These are phyloP conservation scores for Axis porcinus DNA, from an alignment of 2,113 vertebrate genomes.

Conservation along the genomic window DNA sequence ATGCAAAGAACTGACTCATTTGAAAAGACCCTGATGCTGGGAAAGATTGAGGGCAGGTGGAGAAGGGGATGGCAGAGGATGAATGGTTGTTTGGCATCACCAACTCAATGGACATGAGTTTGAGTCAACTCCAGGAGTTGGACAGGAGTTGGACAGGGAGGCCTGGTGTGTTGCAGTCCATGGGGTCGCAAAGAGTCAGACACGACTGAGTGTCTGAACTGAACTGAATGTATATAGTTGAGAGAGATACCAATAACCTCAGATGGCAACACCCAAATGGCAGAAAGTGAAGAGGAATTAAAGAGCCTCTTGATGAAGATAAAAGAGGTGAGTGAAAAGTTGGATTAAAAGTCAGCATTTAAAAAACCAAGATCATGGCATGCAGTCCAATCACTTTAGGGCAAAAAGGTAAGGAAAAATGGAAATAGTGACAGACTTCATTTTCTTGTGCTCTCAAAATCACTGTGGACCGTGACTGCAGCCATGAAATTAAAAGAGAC, in stretches of 20 bases:
- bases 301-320: not conserved
- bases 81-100: too few species aligned
- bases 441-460: not conserved
- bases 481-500: not conserved
- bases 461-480: not conserved
- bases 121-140: too few species aligned
- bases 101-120: too few species aligned
- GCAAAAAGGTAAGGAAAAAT: not conserved
- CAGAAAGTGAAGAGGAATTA: not conserved
- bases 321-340: not conserved
- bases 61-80: too few species aligned
- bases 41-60: not conserved
- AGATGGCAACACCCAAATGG: not conserved
- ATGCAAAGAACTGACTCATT: too few species aligned
- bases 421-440: not conserved
- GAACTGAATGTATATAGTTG: too few species aligned
- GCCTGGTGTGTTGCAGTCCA: too few species aligned
- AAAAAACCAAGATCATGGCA: not conserved
- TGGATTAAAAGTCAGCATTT: not conserved
- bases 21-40: too few species aligned
- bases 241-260: not conserved
- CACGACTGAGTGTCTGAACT: too few species aligned
- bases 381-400: not conserved
- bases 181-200: rapidly evolving
- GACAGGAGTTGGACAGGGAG: too few species aligned